These are phyloP conservation scores for Mormyrus lacerda DNA, from an alignment of 2,113 vertebrate species.

Conservation along the genomic window DNA sequence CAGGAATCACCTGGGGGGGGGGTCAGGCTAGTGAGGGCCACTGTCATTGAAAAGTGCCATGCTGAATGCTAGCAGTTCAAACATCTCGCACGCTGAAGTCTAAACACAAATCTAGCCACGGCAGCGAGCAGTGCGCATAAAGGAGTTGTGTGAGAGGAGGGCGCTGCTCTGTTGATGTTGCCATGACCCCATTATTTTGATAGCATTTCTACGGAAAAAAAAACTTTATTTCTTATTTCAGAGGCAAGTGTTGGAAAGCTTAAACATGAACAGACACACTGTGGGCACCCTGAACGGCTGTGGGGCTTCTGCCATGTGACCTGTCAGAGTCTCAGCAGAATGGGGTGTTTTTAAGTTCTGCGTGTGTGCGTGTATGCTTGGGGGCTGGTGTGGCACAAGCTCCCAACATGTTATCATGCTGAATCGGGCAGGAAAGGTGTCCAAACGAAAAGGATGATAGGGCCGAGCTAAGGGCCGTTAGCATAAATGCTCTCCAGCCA, in stretches of 20 bases:
- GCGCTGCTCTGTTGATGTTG: background rate
- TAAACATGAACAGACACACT: background rate
- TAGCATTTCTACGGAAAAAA: background rate
- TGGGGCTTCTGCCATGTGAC: background rate
- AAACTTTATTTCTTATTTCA: background rate
- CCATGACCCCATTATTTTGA: background rate
- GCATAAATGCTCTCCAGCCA: background rate
- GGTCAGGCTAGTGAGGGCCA: background rate
- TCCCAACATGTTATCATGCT: background rate
- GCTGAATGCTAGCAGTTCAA: background rate
- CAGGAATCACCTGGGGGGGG: too few species aligned
- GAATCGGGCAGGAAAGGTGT: background rate
- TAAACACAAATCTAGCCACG: background rate
- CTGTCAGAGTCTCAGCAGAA: background rate
- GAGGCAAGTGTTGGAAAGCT: background rate
- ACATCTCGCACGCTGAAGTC: background rate
- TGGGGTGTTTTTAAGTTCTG: background rate
- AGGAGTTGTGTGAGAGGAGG: background rate
- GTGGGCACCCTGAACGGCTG: background rate
- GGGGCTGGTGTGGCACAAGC: background rate
- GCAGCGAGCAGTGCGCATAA: background rate
- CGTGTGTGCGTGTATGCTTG: background rate
- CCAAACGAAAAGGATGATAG: background rate
- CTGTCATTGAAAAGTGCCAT: background rate
- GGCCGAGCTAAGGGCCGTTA: background rate